Base-by-base conservation (phyloP, 2,113 vertebrate genomes). In the Girardinichthys multiradiatus region DNA sequence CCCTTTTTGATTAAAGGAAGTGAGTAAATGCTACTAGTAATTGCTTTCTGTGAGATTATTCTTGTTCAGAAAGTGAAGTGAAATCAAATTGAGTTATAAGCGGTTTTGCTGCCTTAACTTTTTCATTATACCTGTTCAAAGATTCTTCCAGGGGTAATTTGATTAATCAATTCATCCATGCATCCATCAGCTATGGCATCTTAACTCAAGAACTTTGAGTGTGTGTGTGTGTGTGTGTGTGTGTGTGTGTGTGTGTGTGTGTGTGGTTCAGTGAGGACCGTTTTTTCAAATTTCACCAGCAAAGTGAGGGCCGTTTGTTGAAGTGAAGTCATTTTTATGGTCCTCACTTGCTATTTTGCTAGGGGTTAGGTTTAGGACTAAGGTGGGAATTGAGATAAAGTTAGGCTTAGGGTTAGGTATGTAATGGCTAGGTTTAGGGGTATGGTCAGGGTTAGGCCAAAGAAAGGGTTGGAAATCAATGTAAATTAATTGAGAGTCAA, bases 1-100 rank as follows among this genome's bases (percentile, higher is more conserved):
- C 19, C 69, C 2, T 57, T 45, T 57, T 35, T 19, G 71, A 84
- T 82, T 6, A 57, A 67, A 77, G 57, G 4, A 31, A 42, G 15
- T 17, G 64, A 51, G 75, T 57, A 82, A 83, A 81, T 76, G 48
- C 68, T 81, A 64, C 14, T 4, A 68, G 64, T 75, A 72, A 30
- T 72, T 79, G 30, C 35, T 59, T 15, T 42, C 33, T 19, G 15
- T 51, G 28, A 3, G 9, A 60, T 31, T 42, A 68, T 42, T 70
- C 64, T 76, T 15, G 15, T 62, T 33, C 3, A 13, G 28, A 19
- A 6, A 31, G n/a, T 76, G 15, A 24, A 12, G 30, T 30, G 33
- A 75, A 48, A 48, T 64, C 21, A 29, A 35, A 70, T 51, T 51
- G 9, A 21, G 29, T 19, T 35, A 33, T 62, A 33, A 17, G 5